Evolutionary conservation across 2,797 vertebrate genomes (phyloP).

Genomic region (Eospalax fontanierii): DNA sequence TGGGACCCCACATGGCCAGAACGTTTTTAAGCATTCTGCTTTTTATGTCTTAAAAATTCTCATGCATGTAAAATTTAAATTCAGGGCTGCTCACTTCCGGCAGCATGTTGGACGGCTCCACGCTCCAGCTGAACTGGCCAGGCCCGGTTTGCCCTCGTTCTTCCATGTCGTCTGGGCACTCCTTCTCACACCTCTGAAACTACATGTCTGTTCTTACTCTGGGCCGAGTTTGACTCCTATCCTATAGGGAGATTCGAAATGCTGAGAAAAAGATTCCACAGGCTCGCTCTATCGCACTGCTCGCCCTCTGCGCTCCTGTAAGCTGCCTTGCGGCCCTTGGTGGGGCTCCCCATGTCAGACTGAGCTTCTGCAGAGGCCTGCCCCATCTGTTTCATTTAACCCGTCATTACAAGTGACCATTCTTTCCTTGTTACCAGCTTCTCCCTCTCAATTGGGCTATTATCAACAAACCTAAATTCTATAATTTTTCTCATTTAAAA

Average conservation of each 20-base stretch:
- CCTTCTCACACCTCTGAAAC: neutral
- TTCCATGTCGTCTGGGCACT: neutral
- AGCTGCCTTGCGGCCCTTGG: neutral
- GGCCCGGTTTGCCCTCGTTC: accelerated
- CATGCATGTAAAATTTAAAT: neutral
- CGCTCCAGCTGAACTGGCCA: neutral
- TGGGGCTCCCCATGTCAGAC: neutral
- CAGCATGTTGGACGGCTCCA: neutral
- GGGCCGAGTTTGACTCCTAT: neutral
- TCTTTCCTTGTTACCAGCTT: neutral
- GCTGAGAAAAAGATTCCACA: too few relatives aligned
- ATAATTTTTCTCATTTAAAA: neutral
- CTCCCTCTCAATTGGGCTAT: neutral
- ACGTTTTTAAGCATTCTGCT: too few relatives aligned
- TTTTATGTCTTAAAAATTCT: neutral
- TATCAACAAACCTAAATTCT: neutral
- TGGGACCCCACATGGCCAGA: neutral
- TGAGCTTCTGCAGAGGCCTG: neutral
- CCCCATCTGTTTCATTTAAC: neutral
- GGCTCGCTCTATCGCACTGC: neutral
- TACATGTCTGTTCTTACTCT: neutral
- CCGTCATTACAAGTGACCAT: neutral
- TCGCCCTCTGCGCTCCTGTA: neutral
- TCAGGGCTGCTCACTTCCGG: neutral
- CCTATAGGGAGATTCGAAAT: neutral